Evolutionary conservation across 2,113 vertebrate genomes (phyloP).

Genomic region (Grantiella picta): DNA sequence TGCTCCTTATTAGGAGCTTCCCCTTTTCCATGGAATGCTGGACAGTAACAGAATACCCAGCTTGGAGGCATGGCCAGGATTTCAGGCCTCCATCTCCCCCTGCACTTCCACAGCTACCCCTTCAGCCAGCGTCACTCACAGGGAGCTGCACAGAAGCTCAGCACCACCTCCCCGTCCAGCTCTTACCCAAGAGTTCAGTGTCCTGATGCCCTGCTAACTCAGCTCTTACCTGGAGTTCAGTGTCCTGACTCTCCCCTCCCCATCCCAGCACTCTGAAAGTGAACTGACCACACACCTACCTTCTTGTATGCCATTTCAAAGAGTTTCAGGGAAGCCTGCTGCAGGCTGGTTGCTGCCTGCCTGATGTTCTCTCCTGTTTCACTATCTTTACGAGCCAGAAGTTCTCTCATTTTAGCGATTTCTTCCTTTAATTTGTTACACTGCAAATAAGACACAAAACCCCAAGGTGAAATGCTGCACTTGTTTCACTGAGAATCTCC

Average conservation of each 20-base stretch:
- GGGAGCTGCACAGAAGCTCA: neutral
- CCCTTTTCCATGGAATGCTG: neutral
- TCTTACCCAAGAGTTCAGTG: neutral
- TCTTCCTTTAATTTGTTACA: constrained; percentile 95
- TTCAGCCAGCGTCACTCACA: neutral
- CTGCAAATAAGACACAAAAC: constrained; percentile 62
- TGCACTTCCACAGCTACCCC: neutral
- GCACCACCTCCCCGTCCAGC: neutral
- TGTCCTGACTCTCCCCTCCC: neutral
- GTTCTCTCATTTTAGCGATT: constrained; percentile 88
- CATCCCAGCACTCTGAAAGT: accelerated
- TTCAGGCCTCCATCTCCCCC: neutral
- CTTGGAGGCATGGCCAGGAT: neutral
- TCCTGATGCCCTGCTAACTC: no score
- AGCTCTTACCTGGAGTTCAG: accelerated
- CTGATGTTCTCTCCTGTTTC: constrained; percentile 96
- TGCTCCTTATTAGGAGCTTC: neutral
- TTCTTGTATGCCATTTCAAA: constrained; percentile 99
- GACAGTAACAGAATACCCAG: accelerated
- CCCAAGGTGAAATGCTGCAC: neutral
- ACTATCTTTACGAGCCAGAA: constrained; percentile 90
- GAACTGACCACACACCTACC: constrained; percentile 59
- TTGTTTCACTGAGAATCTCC: accelerated
- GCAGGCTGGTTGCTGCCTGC: constrained; percentile 88
- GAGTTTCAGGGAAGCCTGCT: constrained; percentile 96